Evolutionary conservation across 2,888 invertebrate species (phyloP), one percentile per base, ranked within the genome.

Genomic region (Epinotia ramella): DNA sequence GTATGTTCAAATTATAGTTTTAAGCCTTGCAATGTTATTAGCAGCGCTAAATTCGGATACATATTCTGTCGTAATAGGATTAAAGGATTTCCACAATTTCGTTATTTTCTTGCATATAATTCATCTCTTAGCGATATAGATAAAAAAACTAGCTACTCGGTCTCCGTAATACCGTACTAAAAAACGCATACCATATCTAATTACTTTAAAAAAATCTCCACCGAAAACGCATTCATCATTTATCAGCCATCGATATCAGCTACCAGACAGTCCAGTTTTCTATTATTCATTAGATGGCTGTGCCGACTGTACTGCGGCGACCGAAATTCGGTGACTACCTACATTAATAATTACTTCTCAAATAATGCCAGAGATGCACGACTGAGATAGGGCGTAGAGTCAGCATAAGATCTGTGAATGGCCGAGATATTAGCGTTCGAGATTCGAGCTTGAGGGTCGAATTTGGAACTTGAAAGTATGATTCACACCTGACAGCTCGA

Each of bases 271-370:
- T 87, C 87, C 89, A 88, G 88, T 91, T 93, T 90, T 90, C 91
- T 93, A 92, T 89, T 91, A 91, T 93, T 93, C 93, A 93, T 93
- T 93, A 92, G 87, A 81, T 86, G 84, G 91, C 89, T 89, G 90
- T 87, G 86, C 85, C 84, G 88, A 86, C 87, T 83, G 88, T 88
- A 85, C 84, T 88, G 88, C 86, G 84, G 79, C 86, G 89, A 88
- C 88, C 92, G 91, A 93, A 93, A 92, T 94, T 93, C 94, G 92
- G 93, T 92, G 91, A 91, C 91, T 86, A 86, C 86, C 86, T 86
- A 93, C 90, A 92, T 93, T 93, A 93, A 93, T 94, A 94, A 94
- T 94, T 94, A 94, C 94, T 93, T 93, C 92, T 93, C 94, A 93
- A 93, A 94, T 94, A 94, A 93, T 93, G 86, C 92, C 90, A 89